Percentiles rank a stretch among this genome's conserved stretches.
Evolutionary conservation across 1,140 invertebrate species (phyloP).

Genomic region (Listronotus oregonensis): DNA sequence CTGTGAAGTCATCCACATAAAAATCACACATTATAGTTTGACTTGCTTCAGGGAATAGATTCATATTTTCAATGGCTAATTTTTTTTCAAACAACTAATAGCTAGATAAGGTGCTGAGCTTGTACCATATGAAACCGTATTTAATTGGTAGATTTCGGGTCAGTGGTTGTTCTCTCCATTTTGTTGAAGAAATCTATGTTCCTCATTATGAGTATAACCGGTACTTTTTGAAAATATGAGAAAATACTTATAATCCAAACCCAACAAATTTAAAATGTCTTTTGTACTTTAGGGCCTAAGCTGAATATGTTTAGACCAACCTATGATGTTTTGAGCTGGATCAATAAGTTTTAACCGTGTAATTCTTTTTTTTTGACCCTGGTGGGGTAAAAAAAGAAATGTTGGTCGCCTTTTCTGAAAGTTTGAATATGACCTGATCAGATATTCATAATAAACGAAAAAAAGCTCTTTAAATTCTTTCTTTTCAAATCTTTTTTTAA

Average conservation of each 20-base stretch:
- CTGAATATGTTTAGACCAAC: conserved; percentile 41
- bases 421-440: conserved; percentile 1
- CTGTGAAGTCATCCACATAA: conserved; percentile 58
- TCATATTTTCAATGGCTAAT: conserved; percentile 26
- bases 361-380: neutral
- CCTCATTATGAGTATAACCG: conserved; percentile 38
- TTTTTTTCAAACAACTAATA: conserved; percentile 38
- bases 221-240: conserved; percentile 55
- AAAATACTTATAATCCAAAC: conserved; percentile 43
- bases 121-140: conserved; percentile 47
- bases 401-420: conserved; percentile 3
- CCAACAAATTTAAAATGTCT: conserved; percentile 54
- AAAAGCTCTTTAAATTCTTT: neutral
- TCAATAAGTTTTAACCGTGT: neutral
- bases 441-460: conserved; percentile 8
- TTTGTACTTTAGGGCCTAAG: conserved; percentile 56
- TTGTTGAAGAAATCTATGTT: conserved; percentile 7
- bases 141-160: conserved; percentile 42
- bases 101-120: conserved; percentile 41
- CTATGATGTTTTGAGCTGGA: neutral
- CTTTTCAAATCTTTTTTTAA: neutral
- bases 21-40: conserved; percentile 47
- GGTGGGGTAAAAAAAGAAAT: too few relatives aligned
- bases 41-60: conserved; percentile 43
- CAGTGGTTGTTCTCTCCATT: conserved; percentile 42